Base-by-base conservation (phyloP, 2,888 invertebrate genomes). In the Meloe dianella region DNA sequence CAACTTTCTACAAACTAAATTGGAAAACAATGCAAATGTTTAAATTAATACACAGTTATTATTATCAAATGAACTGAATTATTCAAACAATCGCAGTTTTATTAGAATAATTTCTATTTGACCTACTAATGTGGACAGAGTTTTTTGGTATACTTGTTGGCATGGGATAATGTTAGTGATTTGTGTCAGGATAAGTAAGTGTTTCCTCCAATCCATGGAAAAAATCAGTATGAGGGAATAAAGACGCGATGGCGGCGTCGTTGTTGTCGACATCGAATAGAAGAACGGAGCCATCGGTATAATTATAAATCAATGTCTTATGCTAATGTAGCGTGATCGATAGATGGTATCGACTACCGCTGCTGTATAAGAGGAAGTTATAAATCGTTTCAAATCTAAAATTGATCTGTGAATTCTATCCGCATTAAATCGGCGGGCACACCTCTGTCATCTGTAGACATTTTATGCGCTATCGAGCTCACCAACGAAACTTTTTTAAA, bases 221-320 rank as follows among this genome's bases (percentile, higher is more conserved):
- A 73, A 74, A 73, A 65, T 69, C 68, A 27, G 7, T 54, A 54
- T 10, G 12, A 27, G 54, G 27, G n/a, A 54, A 54, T 54, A 27
- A 14, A 54, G 54, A 54, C 54, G 54, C 71, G 67, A 64, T 71
- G 59, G 57, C 56, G 60, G 27, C 61, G 70, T 64, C 63, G 63
- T 54, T 60, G 51, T 57, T 35, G 61, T 68, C 65, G 64, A 66
- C 22, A 22, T 51, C 9, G 54, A 27, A 54, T 24, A 47, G 67
- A n/a, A n/a, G n/a, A 67, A 71, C 47, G 64, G 60, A 68, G 70
- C 60, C 65, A 63, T 68, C 69, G 73, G 78, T 77, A 80, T 83
- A 82, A 83, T 83, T 83, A 83, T 83, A 83, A 83, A 83, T 83
- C 83, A 83, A 83, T 83, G 83, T 83, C 82, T 81, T 83, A 83